A percentile compares a stretch with the other conserved stretches of the same genome.
Evolutionary conservation across 64 coral and sea anemone genomes (phyloP).

Genomic region (Cladopsammia gracilis): DNA sequence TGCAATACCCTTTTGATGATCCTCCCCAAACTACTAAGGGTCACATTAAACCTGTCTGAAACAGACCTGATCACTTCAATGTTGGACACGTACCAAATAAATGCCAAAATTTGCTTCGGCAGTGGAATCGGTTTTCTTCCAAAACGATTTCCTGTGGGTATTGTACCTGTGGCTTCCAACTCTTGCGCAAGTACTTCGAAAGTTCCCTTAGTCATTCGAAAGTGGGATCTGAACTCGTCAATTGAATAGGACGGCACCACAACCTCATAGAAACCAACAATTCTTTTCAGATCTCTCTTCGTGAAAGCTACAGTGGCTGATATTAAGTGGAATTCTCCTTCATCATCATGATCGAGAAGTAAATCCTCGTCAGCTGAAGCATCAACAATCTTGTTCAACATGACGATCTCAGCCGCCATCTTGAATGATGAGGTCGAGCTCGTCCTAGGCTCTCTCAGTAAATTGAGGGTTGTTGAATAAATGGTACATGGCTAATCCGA

Average conservation of each 20-base stretch:
- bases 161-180: constrained; percentile 30
- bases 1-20: constrained; percentile 44
- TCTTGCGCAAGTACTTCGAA: constrained; percentile 12
- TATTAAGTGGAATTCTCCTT: constrained; percentile 56
- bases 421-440: constrained; percentile 30
- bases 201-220: not conserved
- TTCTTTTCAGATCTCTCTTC: constrained; percentile 51
- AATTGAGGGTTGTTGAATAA: not conserved
- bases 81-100: constrained; percentile 55
- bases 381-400: constrained; percentile 30
- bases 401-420: constrained; percentile 9
- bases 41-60: constrained; percentile 53
- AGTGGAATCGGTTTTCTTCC: constrained; percentile 57
- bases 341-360: constrained; percentile 44
- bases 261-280: not conserved
- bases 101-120: constrained; percentile 52
- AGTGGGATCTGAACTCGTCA: not conserved
- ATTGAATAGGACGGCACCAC: not conserved
- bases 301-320: constrained; percentile 47
- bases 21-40: constrained; percentile 57
- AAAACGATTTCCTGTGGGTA: constrained; percentile 55
- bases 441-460: not conserved
- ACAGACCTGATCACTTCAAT: constrained; percentile 49
- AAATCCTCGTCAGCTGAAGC: constrained; percentile 48
- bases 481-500: not conserved